phyloP scores from a whole-genome alignment of 2,797 vertebrate genomes.

The Yasuhikotakia modesta region DNA sequence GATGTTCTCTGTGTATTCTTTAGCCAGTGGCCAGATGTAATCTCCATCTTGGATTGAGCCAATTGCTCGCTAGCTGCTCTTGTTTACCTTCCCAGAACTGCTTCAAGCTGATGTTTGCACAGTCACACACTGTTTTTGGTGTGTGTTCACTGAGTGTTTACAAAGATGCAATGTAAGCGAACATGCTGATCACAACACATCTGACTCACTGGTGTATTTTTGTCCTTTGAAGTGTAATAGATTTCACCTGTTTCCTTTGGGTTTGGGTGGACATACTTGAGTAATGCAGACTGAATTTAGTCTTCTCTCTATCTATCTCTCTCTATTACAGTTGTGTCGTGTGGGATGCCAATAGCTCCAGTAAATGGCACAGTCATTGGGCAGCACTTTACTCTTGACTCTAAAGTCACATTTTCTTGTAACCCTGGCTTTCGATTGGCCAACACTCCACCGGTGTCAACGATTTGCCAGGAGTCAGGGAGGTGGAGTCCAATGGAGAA shows the following conservation, averaged over 20 bases:
- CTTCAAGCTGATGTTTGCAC: constrained; percentile 63
- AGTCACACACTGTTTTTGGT: constrained; percentile 50
- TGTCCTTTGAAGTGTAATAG: neutral
- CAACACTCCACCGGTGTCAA: constrained; percentile 73
- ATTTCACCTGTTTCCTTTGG: neutral
- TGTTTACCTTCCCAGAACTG: constrained; percentile 21
- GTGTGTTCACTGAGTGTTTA: constrained; percentile 23
- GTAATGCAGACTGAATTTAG: neutral
- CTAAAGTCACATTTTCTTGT: constrained; percentile 87
- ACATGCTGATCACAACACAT: constrained; percentile 47
- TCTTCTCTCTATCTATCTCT: constrained; percentile 10
- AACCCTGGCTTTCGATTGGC: constrained; percentile 88
- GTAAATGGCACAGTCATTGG: constrained; percentile 89
- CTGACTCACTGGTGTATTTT: constrained; percentile 19
- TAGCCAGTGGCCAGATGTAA: constrained; percentile 63
- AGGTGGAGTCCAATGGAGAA: constrained; percentile 89
- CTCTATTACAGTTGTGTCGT: constrained; percentile 84
- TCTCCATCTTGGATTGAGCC: constrained; percentile 61
- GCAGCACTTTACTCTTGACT: constrained; percentile 91
- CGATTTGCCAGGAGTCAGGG: constrained; percentile 86
- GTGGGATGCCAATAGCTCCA: constrained; percentile 88
- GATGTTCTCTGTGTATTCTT: constrained; percentile 15
- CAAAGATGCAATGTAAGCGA: constrained; percentile 50
- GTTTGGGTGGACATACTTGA: constrained; percentile 8
- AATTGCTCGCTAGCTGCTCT: constrained; percentile 54